phyloP scores from a whole-genome alignment of 2,888 invertebrate genomes.

The Eristalis pertinax region DNA sequence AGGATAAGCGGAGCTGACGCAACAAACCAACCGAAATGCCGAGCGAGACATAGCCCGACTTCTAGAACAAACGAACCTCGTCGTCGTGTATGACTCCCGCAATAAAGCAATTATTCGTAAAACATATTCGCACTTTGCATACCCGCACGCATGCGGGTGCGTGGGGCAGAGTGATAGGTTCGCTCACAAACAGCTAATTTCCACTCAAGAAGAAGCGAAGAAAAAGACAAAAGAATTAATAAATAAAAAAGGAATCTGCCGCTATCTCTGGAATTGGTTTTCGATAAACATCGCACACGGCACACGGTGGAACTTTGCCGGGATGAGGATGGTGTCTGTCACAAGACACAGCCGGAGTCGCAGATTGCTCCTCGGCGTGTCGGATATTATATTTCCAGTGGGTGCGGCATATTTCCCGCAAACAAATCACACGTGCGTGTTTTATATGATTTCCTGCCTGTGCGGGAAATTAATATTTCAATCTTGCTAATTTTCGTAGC shows the following conservation, averaged over 20 bases:
- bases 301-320: too few species aligned
- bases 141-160: not conserved
- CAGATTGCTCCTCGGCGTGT: not conserved
- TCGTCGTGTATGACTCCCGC: not conserved
- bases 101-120: conserved; percentile 23
- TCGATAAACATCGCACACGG: not conserved
- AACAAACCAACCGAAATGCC: not conserved
- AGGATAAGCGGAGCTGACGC: not conserved
- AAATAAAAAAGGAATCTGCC: not conserved
- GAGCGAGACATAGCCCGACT: not conserved
- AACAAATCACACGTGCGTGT: conserved; percentile 39
- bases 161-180: not conserved
- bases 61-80: not conserved
- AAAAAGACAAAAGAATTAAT: not conserved
- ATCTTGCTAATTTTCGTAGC: conserved; percentile 3
- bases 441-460: conserved; percentile 1
- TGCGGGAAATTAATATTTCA: conserved; percentile 28
- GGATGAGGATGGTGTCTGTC: not conserved
- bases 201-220: not conserved
- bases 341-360: not conserved
- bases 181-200: conserved; percentile 1
- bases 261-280: not conserved
- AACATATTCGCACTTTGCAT: conserved; percentile 43
- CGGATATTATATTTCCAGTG: conserved; percentile 42
- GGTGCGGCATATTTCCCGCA: conserved; percentile 23